These are phyloP conservation scores for Caenorhabditis sp. DNA, from an alignment of 2,888 invertebrate species.

Conservation along the genomic window DNA sequence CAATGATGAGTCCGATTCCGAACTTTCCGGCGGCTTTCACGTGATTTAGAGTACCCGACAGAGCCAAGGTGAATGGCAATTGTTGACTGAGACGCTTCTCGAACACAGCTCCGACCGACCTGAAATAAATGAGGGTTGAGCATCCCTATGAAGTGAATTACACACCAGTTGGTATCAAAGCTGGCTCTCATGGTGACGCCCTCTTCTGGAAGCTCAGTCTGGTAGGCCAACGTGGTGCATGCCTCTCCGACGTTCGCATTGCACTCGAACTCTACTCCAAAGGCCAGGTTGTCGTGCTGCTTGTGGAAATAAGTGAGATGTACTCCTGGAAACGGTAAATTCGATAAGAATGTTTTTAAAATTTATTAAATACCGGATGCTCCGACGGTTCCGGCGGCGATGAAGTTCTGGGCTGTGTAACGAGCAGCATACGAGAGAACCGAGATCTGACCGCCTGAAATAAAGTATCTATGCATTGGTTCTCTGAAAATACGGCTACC, in stretches of 20 bases:
- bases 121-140: constrained; percentile 10
- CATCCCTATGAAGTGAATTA: neutral
- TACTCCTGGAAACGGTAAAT: too few relatives aligned
- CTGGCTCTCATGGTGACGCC: constrained; percentile 94
- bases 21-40: constrained; percentile 88
- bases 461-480: neutral
- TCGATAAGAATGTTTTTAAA: too few relatives aligned
- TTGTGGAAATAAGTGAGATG: constrained; percentile 93
- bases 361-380: constrained; percentile 51
- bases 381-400: constrained; percentile 69
- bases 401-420: constrained; percentile 81
- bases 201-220: constrained; percentile 92
- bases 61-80: constrained; percentile 92
- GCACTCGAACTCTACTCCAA: constrained; percentile 92
- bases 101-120: constrained; percentile 88
- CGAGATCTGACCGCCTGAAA: constrained; percentile 90
- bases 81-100: constrained; percentile 92
- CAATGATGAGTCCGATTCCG: constrained; percentile 94
- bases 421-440: constrained; percentile 90
- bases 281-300: constrained; percentile 84
- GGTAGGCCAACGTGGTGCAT: constrained; percentile 92
- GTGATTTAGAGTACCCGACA: constrained; percentile 94
- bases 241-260: constrained; percentile 81
- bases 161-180: constrained; percentile 89
- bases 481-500: constrained; percentile 79